Evolutionary conservation across 2,888 invertebrate genomes (phyloP), one percentile per base, ranked within the genome.

Genomic region (Acanthococcus lagerstroemiae): DNA sequence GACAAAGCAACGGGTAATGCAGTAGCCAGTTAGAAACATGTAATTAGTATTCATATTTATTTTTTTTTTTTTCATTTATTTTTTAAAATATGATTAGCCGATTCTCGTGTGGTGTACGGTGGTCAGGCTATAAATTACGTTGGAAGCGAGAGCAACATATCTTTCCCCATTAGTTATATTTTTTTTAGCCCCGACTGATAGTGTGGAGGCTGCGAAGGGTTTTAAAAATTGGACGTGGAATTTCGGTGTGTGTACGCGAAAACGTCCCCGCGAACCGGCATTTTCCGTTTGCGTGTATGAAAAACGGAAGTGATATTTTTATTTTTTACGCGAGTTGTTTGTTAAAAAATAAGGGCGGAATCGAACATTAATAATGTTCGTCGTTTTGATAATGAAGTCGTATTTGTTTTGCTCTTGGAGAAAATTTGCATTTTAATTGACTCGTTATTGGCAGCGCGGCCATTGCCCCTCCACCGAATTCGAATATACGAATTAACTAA

Each of bases 21-120:
- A 52, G 61, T 52, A 61, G 48, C 61, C 52, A 50, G 61, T 61
- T 52, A 61, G 61, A 61, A 61, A 61, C 61, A 37, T 61, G 61
- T 61, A 61, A 61, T 61, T 61, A 61, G 61, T 61, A 61, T 61
- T 61, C 61, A 61, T 61, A 61, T 61, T 61, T 61, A 61, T 61
- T 61, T 30, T 52, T 61, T 61, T 60, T 61, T 61, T 58, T 61
- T 37, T 52, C 52, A 52, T 61, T 61, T 52, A 26, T 61, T 52
- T 21, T 22, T 21, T 25, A 61, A 61, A 61, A 61, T 52, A 61
- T 61, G 61, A 61, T 61, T 61, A 61, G 48, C 61, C 52, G 61
- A 61, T 61, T 61, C 61, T 61, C 61, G 61, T 30, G 52, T 27
- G 27, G 52, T 50, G n/a, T 27, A 52, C 22, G 37, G 52, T 52